Base-by-base conservation (phyloP, 2,888 invertebrate species). In the Drosophila anceps region DNA sequence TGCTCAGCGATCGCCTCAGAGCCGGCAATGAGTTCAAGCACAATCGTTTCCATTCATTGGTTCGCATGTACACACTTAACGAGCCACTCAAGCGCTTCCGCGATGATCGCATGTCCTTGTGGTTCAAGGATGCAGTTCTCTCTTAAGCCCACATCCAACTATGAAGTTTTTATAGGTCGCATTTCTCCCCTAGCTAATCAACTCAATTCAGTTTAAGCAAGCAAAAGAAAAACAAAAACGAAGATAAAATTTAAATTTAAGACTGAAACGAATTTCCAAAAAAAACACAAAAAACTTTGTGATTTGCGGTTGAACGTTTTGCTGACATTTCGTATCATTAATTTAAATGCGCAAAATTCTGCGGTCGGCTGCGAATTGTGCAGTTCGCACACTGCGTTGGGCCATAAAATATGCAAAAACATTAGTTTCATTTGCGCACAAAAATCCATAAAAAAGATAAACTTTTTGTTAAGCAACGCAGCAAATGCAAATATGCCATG, bases 331-430 rank as follows among this genome's bases (percentile, higher is more conserved):
- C 46, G 48, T 67, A 81, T 76, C 81, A 76, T 84, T 84, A 82
- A 84, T 84, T 81, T 76, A 82, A 84, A 84, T 75, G 81, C 73
- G 79, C 74, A 76, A 72, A 67, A 81, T 71, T 74, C 69, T 87
- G 88, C 41, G 84, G 88, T 82, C 68, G 65, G 43, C 53, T 60
- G 60, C 54, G 63, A 53, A 68, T 73, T 59, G 57, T 62, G 62
- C 54, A 76, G 35, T 53, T 33, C 9, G 48, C 48, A 31, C 53
- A 69, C 55, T 55, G 61, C 73, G 24, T 18, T 58, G 66, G 48
- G 35, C 65, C 65, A 84, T 82, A 76, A 84, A 84, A 84, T 79
- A 84, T 82, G 81, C 76, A 69, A 54, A 80, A 80, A 69, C 66
- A 72, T 71, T 78, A 73, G 57, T 68, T 71, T 65, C 53, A 69